Conservation (phyloP, 2,113 vertebrate genomes). For the Procavia capensis region DNA sequence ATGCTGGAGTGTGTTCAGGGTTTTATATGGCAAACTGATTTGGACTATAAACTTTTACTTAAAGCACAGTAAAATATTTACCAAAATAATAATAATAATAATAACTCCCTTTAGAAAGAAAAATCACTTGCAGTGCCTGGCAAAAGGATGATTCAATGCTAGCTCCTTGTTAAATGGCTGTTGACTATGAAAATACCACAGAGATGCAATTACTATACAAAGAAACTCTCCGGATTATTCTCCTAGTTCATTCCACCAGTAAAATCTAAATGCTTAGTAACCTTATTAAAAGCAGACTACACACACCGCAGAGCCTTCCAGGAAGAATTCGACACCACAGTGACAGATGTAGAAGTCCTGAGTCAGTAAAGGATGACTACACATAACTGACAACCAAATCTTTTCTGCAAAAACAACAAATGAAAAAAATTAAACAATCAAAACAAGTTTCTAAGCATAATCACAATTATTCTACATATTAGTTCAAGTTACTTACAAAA, state of each 20-base stretch:
- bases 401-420: background rate
- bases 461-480: background rate
- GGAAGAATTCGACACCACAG: background rate
- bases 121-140: background rate
- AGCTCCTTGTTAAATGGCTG: background rate
- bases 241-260: constrained; percentile 25
- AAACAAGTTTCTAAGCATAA: background rate
- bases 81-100: too few species aligned
- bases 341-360: background rate
- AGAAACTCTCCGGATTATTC: background rate
- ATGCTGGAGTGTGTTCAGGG: too few species aligned
- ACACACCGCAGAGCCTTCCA: background rate
- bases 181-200: background rate
- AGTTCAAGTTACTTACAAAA: background rate
- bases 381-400: background rate
- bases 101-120: background rate
- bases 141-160: background rate
- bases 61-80: too few species aligned
- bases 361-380: background rate
- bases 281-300: background rate
- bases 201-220: background rate
- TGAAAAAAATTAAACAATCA: background rate
- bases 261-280: constrained; percentile 5
- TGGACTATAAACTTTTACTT: too few species aligned
- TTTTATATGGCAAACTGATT: too few species aligned